Base-by-base conservation (phyloP, 2,797 vertebrate genomes). In the Phrynocephalus forsythii region DNA sequence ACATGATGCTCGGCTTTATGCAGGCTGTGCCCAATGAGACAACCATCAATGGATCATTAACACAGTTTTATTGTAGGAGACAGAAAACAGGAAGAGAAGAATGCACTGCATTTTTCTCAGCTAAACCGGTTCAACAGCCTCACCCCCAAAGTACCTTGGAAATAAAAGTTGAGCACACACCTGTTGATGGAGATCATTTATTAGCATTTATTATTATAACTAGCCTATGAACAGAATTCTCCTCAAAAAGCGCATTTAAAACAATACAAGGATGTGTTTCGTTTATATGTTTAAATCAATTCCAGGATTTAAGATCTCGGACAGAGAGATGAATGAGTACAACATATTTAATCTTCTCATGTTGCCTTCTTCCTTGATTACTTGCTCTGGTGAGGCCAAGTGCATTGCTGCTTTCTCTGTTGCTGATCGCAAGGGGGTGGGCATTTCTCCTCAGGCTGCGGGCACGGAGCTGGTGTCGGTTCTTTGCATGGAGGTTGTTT, bases 381-480 rank as follows among this genome's bases (percentile, higher is more conserved):
- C 71, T 88, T 88, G 5, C 38, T 73, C 60, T 88, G 83, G 5
- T 1, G 60, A 0, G 87, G 87, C 87, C 87, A 88, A 6, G 71
- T 50, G 72, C 44, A 76, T 0, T 69, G n/a, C 7, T 85, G 83
- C 52, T 88, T 88, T 71, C 18, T 85, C 48, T 88, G 87, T 30
- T 88, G 87, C 3, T 81, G 77, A 28, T 76, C 78, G 13, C 2
- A 10, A 10, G 78, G 71, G 3, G 83, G 52, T 24, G 83, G 85
- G 9, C 76, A 69, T 79, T 86, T 86, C 7, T n/a, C 13, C 1
- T 6, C n/a, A 26, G 84, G n/a, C 18, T n/a, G 67, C 2, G 67
- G 30, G 26, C 82, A 83, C n/a, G 83, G 56, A 18, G 52, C 13
- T 44, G 71, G 82, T 3, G 52, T 33, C 28, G 84, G 18, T 28